These are phyloP conservation scores for Deilephila elpenor DNA, from an alignment of 2,888 invertebrate species.

Conservation along the genomic window DNA sequence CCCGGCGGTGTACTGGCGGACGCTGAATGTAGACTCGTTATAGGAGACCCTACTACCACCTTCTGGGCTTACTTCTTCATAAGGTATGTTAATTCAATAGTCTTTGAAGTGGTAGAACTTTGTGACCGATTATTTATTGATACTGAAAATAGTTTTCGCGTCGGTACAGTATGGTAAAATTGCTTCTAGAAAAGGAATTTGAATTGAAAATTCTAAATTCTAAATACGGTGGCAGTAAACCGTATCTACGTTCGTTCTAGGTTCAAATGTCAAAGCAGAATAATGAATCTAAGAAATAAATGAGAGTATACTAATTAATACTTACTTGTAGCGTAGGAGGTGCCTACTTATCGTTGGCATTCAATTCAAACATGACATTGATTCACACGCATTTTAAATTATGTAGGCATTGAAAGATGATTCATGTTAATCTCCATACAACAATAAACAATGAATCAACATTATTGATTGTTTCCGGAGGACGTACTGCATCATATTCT, in stretches of 20 bases:
- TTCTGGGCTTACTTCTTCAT: conserved; percentile 89
- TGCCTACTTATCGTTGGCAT: background rate
- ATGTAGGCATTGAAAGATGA: conserved; percentile 25
- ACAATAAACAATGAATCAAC: conserved; percentile 28
- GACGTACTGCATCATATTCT: background rate
- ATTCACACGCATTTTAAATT: conserved; percentile 5
- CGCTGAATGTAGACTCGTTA: conserved; percentile 86
- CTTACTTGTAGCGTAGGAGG: background rate
- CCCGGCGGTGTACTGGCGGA: conserved; percentile 87
- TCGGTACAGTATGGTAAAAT: no score
- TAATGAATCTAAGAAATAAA: no score
- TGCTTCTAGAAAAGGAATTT: no score
- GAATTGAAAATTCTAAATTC: no score
- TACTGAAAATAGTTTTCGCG: no score
- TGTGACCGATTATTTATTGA: no score
- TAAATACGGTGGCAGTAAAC: no score
- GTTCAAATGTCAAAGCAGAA: no score
- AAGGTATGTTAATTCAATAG: conserved; percentile 58
- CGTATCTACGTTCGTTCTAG: no score
- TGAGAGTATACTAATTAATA: no score
- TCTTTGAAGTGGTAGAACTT: no score
- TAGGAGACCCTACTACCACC: conserved; percentile 87
- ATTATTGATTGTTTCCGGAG: conserved; percentile 10
- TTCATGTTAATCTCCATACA: conserved; percentile 19
- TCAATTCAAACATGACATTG: background rate